phyloP scores from a whole-genome alignment of 1,140 invertebrate genomes.

The Lineus longissimus region DNA sequence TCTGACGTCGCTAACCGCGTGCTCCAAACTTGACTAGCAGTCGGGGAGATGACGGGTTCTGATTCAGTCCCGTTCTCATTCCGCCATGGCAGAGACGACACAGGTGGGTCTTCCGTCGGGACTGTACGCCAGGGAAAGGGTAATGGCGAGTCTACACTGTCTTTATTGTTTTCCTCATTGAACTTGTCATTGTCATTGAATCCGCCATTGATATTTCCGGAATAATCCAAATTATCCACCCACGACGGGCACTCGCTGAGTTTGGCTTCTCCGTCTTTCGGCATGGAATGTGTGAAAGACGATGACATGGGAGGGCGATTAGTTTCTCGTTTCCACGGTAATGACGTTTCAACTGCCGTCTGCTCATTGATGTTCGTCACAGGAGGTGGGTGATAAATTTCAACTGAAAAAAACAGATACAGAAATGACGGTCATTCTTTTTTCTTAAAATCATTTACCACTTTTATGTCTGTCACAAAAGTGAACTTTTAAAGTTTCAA shows the following conservation, averaged over 20 bases:
- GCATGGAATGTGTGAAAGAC: slow-evolving; percentile 25
- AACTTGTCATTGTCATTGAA: neutral
- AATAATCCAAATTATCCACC: slow-evolving; percentile 43
- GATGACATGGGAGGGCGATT: slow-evolving; percentile 29
- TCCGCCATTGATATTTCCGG: too few species aligned
- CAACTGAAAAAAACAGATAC: neutral
- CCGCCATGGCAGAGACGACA: neutral
- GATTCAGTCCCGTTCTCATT: neutral
- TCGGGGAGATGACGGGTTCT: neutral
- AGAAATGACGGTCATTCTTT: neutral
- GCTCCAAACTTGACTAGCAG: neutral
- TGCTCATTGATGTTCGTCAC: neutral
- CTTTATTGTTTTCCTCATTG: neutral
- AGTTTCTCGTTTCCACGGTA: slow-evolving; percentile 43
- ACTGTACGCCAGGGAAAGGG: slow-evolving; percentile 1
- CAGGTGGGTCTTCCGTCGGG: neutral
- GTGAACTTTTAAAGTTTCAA: neutral
- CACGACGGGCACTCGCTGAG: slow-evolving; percentile 43
- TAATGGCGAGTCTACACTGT: neutral
- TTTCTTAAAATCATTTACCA: neutral
- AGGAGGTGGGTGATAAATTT: neutral
- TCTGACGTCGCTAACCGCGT: neutral
- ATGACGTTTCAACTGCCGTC: slow-evolving; percentile 34
- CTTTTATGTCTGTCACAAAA: neutral
- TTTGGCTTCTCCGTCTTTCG: slow-evolving; percentile 37